Evolutionary conservation across 53 echinoderm and acorn worm genomes (phyloP), one percentile per base, ranked within the genome.

Genomic region (Echinarachnius parma): DNA sequence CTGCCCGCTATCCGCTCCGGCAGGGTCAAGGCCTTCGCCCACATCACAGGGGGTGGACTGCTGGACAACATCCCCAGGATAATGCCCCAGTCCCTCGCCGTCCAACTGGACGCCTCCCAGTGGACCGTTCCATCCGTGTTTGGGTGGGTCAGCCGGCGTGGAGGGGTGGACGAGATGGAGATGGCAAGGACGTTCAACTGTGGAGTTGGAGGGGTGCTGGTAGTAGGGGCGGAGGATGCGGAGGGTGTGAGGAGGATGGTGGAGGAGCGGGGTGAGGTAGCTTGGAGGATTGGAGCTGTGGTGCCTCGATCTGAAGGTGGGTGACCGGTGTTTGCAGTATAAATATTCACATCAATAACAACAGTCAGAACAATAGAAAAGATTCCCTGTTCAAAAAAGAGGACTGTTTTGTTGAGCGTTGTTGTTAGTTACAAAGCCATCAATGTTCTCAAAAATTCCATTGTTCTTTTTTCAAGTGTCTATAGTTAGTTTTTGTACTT

Each of bases 131-230:
- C 91, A 55, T 60, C 91, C 1, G 98, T 98, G 44, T 98, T 98
- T 86, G 98, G 98, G 50, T 98, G 98, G 98, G 82, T 98, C 21
- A 46, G 82, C 10, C 62, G 53, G 25, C 62, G 64, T 5, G 98
- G 91, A 77, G 85, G 72, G 62, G 79, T 98, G n/a, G 76, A 70
- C 25, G 91, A 84, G 59, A 62, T 52, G n/a, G 98, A 98, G 76
- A 98, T 98, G 98, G 84, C 98, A 4, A 81, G 89, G 48, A 98
- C 98, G 21, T 98, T 98, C 62, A 98, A 98, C 65, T 98, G 98
- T 76, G 98, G 98, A 5, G 39, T 98, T 28, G 98, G 98, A 4
- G 98, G 82, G 22, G 89, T 80, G 16, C 61, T 98, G 74, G 80
- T 98, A 13, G 81, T 83, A 9, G 46, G 61, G 3, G 42, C 77